Percentiles rank a stretch among this genome's conserved stretches.
These are phyloP conservation scores for Muricea muricata DNA, from an alignment of 92 coral and sea anemone species.

Conservation along the genomic window DNA sequence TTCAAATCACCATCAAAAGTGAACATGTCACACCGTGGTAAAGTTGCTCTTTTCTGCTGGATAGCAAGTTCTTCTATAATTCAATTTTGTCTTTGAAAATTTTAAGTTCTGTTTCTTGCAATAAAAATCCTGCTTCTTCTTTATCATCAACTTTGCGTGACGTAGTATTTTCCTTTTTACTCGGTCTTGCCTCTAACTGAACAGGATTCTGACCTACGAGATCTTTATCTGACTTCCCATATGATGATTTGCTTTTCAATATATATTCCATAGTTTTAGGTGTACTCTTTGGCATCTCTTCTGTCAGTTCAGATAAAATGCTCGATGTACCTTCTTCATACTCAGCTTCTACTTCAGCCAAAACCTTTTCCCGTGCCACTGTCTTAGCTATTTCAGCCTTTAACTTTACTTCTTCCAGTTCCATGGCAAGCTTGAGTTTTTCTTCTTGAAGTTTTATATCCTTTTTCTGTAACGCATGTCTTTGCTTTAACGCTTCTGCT, in stretches of 20 bases:
- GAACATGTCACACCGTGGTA: slow-evolving; percentile 35
- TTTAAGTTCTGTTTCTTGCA: neutral
- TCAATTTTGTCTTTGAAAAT: neutral
- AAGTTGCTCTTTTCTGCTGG: slow-evolving; percentile 33
- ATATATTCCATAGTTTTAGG: too few relatives aligned
- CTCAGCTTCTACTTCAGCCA: neutral
- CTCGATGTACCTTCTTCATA: neutral
- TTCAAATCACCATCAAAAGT: slow-evolving; percentile 33
- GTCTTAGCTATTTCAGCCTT: neutral
- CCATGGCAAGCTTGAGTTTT: neutral
- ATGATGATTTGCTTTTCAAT: too few relatives aligned
- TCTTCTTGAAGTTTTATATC: neutral
- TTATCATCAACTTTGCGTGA: too few relatives aligned
- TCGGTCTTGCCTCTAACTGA: too few relatives aligned
- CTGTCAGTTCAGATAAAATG: neutral
- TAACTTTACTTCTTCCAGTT: slow-evolving; percentile 1
- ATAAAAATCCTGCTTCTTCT: too few relatives aligned
- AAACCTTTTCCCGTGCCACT: neutral
- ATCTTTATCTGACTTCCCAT: too few relatives aligned
- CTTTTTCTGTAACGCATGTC: slow-evolving; percentile 5
- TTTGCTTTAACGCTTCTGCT: neutral
- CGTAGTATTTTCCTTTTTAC: too few relatives aligned
- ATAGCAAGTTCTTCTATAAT: neutral
- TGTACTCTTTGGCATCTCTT: neutral
- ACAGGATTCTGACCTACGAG: too few relatives aligned